These are phyloP conservation scores for Channallabes apus DNA, from an alignment of 2,797 vertebrate genomes.

Conservation along the genomic window DNA sequence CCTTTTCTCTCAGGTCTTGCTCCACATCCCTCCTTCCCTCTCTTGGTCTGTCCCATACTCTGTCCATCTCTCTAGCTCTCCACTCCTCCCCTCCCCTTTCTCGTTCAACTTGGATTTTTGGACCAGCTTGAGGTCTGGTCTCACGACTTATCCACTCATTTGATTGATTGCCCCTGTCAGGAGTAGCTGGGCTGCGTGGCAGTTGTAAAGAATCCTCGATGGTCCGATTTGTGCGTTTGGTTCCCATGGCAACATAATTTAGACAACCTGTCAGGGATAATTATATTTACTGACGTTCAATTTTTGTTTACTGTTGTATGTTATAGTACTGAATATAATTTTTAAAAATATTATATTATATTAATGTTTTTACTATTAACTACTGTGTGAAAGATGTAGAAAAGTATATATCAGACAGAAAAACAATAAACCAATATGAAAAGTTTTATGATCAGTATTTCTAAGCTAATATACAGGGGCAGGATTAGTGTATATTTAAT, in stretches of 20 bases:
- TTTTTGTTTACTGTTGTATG: conserved; percentile 1
- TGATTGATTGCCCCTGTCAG: conserved; percentile 64
- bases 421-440: not conserved
- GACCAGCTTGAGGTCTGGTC: conserved; percentile 64
- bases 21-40: conserved; percentile 61
- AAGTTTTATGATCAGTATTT: not conserved
- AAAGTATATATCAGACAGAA: not conserved
- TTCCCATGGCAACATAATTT: conserved; percentile 72
- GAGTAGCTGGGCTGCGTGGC: conserved; percentile 60
- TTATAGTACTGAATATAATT: not conserved
- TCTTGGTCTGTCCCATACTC: conserved; percentile 33
- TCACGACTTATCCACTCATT: conserved; percentile 64
- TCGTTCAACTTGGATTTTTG: conserved; percentile 54
- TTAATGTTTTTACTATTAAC: not conserved
- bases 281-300: conserved; percentile 39
- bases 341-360: too few relatives aligned
- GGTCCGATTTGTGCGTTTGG: conserved; percentile 66
- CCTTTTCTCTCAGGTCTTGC: conserved; percentile 56
- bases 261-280: conserved; percentile 63
- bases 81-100: conserved; percentile 55
- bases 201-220: conserved; percentile 61
- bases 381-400: not conserved
- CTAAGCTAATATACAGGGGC: not conserved
- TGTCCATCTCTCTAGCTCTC: conserved; percentile 57
- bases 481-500: not conserved